These are phyloP conservation scores for Coelogynopora nodosa DNA, from an alignment of 2,888 invertebrate species.

Conservation along the genomic window DNA sequence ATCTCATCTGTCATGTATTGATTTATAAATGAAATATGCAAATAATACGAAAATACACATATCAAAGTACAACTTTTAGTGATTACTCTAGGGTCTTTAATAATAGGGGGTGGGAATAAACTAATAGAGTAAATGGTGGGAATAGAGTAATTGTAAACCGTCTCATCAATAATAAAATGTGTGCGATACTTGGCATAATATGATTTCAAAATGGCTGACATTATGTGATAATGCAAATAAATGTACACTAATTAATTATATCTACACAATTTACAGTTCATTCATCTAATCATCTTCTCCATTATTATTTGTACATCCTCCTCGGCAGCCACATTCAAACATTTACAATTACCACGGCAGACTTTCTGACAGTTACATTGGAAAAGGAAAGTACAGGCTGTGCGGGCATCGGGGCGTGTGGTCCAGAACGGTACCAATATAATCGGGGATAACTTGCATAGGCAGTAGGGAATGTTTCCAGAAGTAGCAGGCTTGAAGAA, in stretches of 20 bases:
- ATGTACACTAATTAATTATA: neutral
- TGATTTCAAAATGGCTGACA: no score
- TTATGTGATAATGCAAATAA: no score
- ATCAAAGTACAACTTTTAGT: no score
- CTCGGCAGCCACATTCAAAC: constrained; percentile 5
- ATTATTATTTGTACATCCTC: constrained; percentile 4
- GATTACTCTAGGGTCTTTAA: neutral
- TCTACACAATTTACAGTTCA: neutral
- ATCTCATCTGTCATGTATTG: neutral
- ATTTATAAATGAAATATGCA: neutral
- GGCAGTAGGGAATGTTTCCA: neutral
- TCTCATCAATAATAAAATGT: no score
- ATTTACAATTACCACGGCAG: neutral
- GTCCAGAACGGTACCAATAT: neutral
- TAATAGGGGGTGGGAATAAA: no score
- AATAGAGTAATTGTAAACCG: constrained; percentile 23
- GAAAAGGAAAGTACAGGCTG: neutral
- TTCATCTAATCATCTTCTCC: constrained; percentile 12
- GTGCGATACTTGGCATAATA: no score
- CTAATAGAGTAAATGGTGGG: neutral
- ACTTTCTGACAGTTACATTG: neutral
- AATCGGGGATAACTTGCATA: neutral
- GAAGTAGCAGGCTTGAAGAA: no score
- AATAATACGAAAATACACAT: neutral
- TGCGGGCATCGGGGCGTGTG: neutral